These are phyloP conservation scores for Notothenia rossii DNA, from an alignment of 2,113 vertebrate genomes.

Conservation along the genomic window DNA sequence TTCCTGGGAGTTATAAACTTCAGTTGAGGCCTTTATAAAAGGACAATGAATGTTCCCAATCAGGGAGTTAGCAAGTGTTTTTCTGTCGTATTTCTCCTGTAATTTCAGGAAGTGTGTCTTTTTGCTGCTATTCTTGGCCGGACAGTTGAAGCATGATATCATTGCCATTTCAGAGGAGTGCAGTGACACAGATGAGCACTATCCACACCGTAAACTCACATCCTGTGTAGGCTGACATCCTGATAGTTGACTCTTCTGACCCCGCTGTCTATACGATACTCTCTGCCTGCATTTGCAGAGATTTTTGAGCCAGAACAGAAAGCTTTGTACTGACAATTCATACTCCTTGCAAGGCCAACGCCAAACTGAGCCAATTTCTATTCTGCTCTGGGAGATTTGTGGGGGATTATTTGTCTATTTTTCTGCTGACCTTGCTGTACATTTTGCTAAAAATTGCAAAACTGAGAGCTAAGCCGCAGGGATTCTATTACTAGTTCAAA, in stretches of 20 bases:
- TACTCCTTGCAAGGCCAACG: slow-evolving; percentile 36
- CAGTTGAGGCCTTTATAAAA: not conserved
- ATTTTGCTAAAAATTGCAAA: slow-evolving; percentile 42
- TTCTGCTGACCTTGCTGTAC: slow-evolving; percentile 55
- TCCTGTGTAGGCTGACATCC: slow-evolving; percentile 69
- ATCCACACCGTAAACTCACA: slow-evolving; percentile 38
- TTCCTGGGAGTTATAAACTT: not conserved
- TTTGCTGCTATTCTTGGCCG: slow-evolving; percentile 52
- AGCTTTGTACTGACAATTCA: slow-evolving; percentile 29
- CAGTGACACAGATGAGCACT: slow-evolving; percentile 40
- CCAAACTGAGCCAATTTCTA: slow-evolving; percentile 41
- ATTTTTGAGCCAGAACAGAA: slow-evolving; percentile 36
- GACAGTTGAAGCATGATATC: slow-evolving; percentile 47
- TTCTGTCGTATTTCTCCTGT: not conserved
- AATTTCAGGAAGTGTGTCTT: slow-evolving; percentile 41
- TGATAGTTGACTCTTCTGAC: slow-evolving; percentile 55
- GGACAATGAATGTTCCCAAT: not conserved
- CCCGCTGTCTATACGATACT: slow-evolving; percentile 50
- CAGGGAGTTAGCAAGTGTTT: not conserved
- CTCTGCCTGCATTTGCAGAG: slow-evolving; percentile 22
- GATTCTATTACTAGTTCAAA: slow-evolving; percentile 40
- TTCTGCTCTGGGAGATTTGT: slow-evolving; percentile 48
- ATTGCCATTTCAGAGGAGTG: slow-evolving; percentile 31
- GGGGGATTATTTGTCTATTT: slow-evolving; percentile 64
- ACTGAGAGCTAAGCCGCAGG: slow-evolving; percentile 31